phyloP scores from a whole-genome alignment of 2,113 vertebrate genomes.

The Podocnemis expansa region DNA sequence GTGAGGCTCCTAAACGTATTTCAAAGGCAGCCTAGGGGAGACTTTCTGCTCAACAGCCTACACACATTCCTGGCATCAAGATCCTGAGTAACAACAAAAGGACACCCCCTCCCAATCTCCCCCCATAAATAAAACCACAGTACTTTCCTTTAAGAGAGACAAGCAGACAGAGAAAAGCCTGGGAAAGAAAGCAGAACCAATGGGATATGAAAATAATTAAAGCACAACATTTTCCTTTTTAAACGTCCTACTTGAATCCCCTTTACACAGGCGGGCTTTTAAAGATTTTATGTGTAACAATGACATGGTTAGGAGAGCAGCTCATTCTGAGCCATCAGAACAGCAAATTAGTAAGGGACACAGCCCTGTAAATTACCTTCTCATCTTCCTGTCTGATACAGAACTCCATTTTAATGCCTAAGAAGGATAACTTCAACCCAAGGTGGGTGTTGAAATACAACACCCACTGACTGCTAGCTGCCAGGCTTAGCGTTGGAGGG shows the following conservation, averaged over 20 bases:
- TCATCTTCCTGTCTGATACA: neutral
- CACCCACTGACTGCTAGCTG: neutral
- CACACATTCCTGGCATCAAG: neutral
- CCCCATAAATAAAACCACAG: neutral
- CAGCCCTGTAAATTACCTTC: neutral
- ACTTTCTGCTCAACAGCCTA: neutral
- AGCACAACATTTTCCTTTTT: neutral
- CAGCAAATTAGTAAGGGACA: neutral
- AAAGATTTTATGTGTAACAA: neutral
- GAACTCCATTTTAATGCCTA: neutral
- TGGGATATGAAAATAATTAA: neutral
- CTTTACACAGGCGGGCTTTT: neutral
- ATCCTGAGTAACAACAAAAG: neutral
- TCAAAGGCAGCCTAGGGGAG: constrained; percentile 11
- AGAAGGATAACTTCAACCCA: neutral
- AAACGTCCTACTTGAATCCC: neutral
- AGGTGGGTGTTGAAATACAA: neutral
- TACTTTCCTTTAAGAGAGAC: neutral
- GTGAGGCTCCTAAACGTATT: constrained; percentile 2
- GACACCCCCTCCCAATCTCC: neutral
- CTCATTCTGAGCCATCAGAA: neutral
- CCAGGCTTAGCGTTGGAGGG: neutral
- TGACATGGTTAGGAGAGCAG: neutral
- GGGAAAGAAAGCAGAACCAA: neutral
- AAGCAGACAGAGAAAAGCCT: neutral